These are phyloP conservation scores for Lasiurus borealis DNA, from an alignment of 2,113 vertebrate species.

Conservation along the genomic window DNA sequence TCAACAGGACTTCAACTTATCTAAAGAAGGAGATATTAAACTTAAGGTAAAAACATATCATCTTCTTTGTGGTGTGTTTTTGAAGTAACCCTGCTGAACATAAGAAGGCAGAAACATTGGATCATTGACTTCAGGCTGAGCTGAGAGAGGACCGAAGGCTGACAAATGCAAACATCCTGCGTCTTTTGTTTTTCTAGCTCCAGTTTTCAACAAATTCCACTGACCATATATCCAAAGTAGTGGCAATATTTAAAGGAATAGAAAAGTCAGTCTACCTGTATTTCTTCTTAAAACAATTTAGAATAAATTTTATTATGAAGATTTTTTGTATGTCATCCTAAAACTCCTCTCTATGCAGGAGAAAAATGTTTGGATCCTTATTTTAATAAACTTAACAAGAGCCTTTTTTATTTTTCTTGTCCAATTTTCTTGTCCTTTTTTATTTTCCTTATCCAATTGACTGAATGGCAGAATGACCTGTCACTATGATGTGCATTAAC, in stretches of 20 bases:
- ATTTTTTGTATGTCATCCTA: conserved; percentile 6
- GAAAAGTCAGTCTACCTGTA: neutral
- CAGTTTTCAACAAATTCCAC: neutral
- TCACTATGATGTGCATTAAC: no score
- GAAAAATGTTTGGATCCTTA: neutral
- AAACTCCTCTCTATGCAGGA: neutral
- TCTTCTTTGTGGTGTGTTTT: neutral
- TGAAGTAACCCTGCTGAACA: neutral
- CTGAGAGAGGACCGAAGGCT: neutral
- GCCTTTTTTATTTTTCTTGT: neutral
- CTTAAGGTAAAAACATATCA: neutral
- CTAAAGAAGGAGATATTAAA: neutral
- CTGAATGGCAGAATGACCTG: no score
- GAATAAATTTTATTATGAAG: neutral
- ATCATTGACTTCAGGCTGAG: neutral
- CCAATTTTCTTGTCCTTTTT: no score
- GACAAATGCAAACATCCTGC: neutral
- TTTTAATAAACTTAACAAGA: neutral
- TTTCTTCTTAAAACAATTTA: neutral
- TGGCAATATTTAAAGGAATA: neutral
- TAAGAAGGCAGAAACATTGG: neutral
- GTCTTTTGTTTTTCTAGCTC: neutral
- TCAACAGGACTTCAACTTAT: neutral
- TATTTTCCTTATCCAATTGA: no score
- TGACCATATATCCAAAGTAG: neutral